Conservation (phyloP, 2,888 invertebrate genomes). For the Catocala fraxini region DNA sequence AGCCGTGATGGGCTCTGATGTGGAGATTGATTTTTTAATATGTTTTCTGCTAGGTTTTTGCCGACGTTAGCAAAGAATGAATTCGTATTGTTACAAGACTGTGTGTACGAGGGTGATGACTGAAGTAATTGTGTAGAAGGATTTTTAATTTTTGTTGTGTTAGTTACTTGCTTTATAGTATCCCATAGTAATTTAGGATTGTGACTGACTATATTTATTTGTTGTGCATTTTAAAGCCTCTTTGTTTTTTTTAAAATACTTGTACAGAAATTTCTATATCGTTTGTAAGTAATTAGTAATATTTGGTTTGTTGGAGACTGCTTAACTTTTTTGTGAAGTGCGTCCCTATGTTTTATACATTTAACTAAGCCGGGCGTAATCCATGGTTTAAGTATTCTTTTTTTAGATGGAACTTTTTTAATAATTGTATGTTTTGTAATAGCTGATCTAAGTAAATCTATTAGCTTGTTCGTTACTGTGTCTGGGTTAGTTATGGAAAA, state of each 20-base stretch:
- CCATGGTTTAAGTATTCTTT: constrained; percentile 7
- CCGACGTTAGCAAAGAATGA: not conserved
- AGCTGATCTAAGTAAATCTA: not conserved
- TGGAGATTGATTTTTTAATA: not conserved
- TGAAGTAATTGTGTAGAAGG: not conserved
- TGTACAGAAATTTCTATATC: no score
- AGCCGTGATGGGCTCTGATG: not conserved
- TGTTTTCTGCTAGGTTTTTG: not conserved
- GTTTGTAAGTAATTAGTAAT: not conserved
- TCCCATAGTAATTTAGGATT: constrained; percentile 9
- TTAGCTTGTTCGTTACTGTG: not conserved
- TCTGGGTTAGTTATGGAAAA: not conserved
- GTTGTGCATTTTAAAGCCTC: not conserved
- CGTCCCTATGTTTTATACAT: constrained; percentile 9
- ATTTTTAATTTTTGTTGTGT: constrained; percentile 3
- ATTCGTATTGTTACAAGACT: not conserved
- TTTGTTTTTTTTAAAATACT: constrained; percentile 3
- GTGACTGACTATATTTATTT: not conserved
- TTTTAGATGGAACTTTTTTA: constrained; percentile 3
- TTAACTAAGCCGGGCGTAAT: not conserved
- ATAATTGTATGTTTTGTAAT: not conserved
- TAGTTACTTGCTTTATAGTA: constrained; percentile 6
- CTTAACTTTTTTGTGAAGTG: constrained; percentile 6
- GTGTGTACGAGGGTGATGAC: not conserved
- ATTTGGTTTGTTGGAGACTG: constrained; percentile 1